These are phyloP conservation scores for Lordiphosa clarofinis DNA, from an alignment of 1,140 invertebrate genomes.

Conservation along the genomic window DNA sequence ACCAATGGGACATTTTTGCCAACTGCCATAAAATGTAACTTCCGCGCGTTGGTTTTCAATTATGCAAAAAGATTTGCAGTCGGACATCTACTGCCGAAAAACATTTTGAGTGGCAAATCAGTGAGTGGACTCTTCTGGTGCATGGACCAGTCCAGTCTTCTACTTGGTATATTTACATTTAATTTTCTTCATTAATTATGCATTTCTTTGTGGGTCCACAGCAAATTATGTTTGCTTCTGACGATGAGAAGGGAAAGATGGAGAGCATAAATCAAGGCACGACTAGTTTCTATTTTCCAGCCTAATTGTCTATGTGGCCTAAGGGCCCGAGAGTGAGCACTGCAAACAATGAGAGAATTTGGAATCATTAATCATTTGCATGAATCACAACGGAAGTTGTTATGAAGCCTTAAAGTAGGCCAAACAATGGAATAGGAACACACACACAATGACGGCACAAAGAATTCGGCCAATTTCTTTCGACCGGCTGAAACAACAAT, in stretches of 20 bases:
- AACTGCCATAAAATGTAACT: conserved; percentile 46
- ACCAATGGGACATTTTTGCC: conserved; percentile 51
- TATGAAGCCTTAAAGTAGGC: conserved; percentile 27
- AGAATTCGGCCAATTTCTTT: conserved; percentile 1
- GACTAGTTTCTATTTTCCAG: conserved; percentile 42
- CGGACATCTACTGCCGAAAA: conserved; percentile 5
- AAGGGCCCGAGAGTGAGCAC: conserved; percentile 1
- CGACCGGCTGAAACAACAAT: conserved; percentile 42
- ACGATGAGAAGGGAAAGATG: conserved; percentile 2
- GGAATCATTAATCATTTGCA: conserved; percentile 64
- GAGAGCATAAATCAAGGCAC: conserved; percentile 33
- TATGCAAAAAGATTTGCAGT: conserved; percentile 64
- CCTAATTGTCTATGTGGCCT: conserved; percentile 49
- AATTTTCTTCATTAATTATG: conserved; percentile 72
- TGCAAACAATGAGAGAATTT: conserved; percentile 23
- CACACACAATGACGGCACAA: conserved; percentile 14
- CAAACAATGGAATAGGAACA: conserved; percentile 37
- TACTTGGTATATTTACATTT: conserved; percentile 58
- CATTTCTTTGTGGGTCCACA: conserved; percentile 43
- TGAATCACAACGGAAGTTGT: conserved; percentile 18
- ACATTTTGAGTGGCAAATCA: background rate
- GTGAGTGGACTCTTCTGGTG: no score
- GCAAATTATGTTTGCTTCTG: conserved; percentile 59
- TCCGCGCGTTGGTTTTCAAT: conserved; percentile 54
- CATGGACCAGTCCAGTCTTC: conserved; percentile 7